phyloP scores from a whole-genome alignment of 30 jellyfish, hydroid and myxozoan species.

The Clytia hemisphaerica region DNA sequence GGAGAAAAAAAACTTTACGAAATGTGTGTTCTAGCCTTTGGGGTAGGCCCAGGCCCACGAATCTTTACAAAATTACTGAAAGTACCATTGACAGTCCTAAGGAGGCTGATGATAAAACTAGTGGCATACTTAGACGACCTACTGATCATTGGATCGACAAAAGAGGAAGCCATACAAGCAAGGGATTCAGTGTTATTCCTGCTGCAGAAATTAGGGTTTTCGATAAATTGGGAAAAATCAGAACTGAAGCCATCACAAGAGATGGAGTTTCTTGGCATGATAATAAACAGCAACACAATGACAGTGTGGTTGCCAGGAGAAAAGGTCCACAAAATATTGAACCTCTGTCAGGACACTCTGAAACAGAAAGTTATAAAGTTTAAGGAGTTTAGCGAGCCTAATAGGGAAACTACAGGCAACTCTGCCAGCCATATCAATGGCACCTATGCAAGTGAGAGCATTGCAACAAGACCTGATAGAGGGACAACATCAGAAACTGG shows the following conservation, averaged over 20 bases:
- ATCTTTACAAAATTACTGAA: neutral
- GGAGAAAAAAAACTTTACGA: neutral
- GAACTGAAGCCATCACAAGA: neutral
- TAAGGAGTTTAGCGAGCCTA: too few relatives aligned
- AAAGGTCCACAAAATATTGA: neutral
- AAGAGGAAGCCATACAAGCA: constrained; percentile 5
- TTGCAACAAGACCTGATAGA: too few relatives aligned
- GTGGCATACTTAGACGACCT: neutral
- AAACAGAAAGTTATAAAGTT: too few relatives aligned
- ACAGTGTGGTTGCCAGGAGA: neutral
- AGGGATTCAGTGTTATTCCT: constrained; percentile 4
- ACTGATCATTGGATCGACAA: too few relatives aligned
- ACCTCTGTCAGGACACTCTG: constrained; percentile 7
- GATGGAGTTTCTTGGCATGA: constrained; percentile 18
- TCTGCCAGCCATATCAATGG: too few relatives aligned
- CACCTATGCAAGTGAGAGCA: too few relatives aligned
- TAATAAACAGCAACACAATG: too few relatives aligned
- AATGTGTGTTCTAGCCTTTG: neutral
- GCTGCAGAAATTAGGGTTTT: constrained; percentile 4
- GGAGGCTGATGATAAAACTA: neutral
- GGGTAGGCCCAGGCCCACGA: constrained; percentile 14
- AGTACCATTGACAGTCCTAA: neutral
- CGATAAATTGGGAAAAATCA: constrained; percentile 11
- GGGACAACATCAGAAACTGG: too few relatives aligned
- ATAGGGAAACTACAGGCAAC: too few relatives aligned